These are phyloP conservation scores for Tachystola acroxantha DNA, from an alignment of 2,888 invertebrate species.

Conservation along the genomic window DNA sequence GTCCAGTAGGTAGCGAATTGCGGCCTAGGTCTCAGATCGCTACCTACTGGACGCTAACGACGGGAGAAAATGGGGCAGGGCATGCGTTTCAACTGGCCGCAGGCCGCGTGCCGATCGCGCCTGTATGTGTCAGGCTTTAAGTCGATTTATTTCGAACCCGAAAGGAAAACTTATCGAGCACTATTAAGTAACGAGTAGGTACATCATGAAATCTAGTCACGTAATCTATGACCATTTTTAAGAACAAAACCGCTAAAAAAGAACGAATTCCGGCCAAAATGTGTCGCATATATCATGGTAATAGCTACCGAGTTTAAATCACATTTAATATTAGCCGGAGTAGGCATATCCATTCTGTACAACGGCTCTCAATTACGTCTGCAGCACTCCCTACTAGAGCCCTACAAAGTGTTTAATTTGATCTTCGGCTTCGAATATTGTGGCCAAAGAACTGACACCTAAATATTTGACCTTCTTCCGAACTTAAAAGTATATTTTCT, in stretches of 20 bases:
- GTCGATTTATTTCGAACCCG: no score
- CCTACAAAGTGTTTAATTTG: neutral
- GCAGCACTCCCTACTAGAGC: neutral
- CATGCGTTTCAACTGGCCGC: no score
- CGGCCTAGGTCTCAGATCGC: no score
- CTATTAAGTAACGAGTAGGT: no score
- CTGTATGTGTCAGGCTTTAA: no score
- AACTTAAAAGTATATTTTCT: no score
- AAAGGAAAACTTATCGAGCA: no score
- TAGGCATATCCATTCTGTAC: conserved; percentile 21
- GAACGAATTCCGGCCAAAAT: conserved; percentile 9
- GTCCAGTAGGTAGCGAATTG: no score
- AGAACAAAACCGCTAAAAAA: neutral
- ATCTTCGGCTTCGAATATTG: no score
- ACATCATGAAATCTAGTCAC: neutral
- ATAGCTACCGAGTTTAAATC: conserved; percentile 20
- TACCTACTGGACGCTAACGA: no score
- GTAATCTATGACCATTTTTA: neutral
- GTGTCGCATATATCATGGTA: conserved; percentile 20
- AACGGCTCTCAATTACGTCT: conserved; percentile 19
- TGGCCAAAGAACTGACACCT: neutral
- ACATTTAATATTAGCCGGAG: conserved; percentile 17
- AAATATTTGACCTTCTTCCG: neutral
- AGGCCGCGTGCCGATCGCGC: no score
- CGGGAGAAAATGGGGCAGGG: no score